A percentile compares a stretch with the other conserved stretches of the same genome.
phyloP scores from a whole-genome alignment of 2,113 vertebrate genomes.

The Hippocampus barbouri region DNA sequence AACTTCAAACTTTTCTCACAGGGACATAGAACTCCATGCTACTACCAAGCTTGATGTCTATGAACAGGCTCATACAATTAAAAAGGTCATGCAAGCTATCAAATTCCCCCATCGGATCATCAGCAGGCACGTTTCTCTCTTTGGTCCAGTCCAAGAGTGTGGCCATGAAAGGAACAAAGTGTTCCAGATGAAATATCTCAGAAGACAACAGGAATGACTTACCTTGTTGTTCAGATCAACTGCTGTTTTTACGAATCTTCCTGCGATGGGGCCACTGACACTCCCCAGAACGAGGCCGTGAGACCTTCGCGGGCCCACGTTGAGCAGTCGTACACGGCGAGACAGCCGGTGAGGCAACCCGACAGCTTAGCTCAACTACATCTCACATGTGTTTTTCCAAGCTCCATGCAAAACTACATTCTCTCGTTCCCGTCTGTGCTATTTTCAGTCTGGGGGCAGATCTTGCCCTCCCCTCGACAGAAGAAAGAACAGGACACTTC shows the following conservation, averaged over 20 bases:
- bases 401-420: slow-evolving; percentile 12
- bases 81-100: neutral
- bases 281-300: slow-evolving; percentile 3
- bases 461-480: slow-evolving; percentile 1
- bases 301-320: slow-evolving; percentile 21
- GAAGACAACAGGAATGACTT: slow-evolving; percentile 10
- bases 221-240: slow-evolving; percentile 18
- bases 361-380: slow-evolving; percentile 18
- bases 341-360: slow-evolving; percentile 55
- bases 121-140: neutral
- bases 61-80: neutral
- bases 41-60: neutral
- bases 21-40: neutral
- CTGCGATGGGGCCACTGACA: neutral
- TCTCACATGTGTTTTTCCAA: slow-evolving; percentile 45
- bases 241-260: slow-evolving; percentile 1
- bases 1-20: neutral
- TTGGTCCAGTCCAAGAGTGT: neutral
- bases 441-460: slow-evolving; percentile 56
- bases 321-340: slow-evolving; percentile 38
- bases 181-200: neutral
- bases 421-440: slow-evolving; percentile 48
- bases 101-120: neutral
- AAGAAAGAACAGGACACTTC: slow-evolving; percentile 4
- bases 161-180: neutral